Base-by-base conservation (phyloP, 2,113 vertebrate species). In the Urocolius indicus region DNA sequence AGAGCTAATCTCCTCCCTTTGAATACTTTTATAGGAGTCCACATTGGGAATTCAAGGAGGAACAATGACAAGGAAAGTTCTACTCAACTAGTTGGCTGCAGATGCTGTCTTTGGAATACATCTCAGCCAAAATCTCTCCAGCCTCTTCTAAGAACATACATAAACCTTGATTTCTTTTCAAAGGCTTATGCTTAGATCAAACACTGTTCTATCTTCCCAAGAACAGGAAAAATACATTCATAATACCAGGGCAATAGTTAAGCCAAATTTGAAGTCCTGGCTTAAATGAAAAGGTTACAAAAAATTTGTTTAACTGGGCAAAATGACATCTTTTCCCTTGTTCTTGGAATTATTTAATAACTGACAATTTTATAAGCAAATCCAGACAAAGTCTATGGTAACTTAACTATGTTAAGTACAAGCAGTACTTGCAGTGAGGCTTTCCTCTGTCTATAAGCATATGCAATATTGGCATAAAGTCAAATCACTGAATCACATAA, bases 331-430 rank as follows among this genome's bases (percentile, higher is more conserved):
- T 84, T 45, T 71, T 83, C 32, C 73, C 41, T 54, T 91, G 41
- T 66, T 91, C 49, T 84, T 48, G 20, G 34, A 89, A 83, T 79
- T 72, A 79, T 68, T 93, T 84, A 69, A 45, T 80, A 76, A 93
- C 29, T 24, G 30, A 68, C 22, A 76, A 84, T 73, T 84, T 76
- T 76, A 73, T 36, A 77, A 66, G 36, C 7, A 59, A 78, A 52
- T 78, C 30, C 66, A 92, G 43, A 30, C 30, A 91, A 78, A 22
- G 13, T 43, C 46, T 66, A 36, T 5, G 9, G 34, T 69, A 74
- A 54, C 57, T 57, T 49, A 87, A 62, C 58, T 59, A 54, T 29
- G 54, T 27, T 27, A 84, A 84, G 59, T 74, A 67, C 51, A 91
- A 69, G 49, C 9, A 62, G 16, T 66, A 87, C 41, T 71, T 80